Evolutionary conservation across 2,888 invertebrate species (phyloP).

Genomic region (Copidosoma aretas): DNA sequence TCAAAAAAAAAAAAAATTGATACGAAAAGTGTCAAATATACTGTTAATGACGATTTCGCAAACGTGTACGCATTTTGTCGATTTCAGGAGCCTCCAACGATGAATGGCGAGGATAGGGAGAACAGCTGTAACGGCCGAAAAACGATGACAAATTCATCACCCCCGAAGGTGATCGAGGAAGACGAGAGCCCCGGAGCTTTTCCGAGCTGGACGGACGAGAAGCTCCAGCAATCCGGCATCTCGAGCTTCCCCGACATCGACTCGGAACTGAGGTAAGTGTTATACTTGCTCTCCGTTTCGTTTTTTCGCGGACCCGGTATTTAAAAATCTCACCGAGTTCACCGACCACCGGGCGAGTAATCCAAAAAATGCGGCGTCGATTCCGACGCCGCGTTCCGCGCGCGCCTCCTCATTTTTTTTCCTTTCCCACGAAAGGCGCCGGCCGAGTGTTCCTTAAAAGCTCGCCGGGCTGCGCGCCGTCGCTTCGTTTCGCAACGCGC

Average conservation of each 20-base stretch:
- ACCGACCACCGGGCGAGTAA: neutral
- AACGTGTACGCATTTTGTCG: neutral
- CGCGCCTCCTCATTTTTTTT: constrained; percentile 1
- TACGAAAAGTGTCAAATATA: no score
- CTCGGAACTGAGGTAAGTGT: constrained; percentile 46
- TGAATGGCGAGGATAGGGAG: constrained; percentile 24
- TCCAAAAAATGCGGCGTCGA: neutral
- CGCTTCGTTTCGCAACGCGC: constrained; percentile 15
- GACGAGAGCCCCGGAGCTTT: constrained; percentile 43
- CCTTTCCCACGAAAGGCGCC: neutral
- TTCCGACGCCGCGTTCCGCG: neutral
- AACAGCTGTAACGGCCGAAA: constrained; percentile 24
- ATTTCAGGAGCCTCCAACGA: constrained; percentile 18
- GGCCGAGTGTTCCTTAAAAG: constrained; percentile 22
- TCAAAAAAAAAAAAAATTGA: no score
- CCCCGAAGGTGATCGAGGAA: constrained; percentile 33
- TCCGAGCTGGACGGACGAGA: constrained; percentile 52
- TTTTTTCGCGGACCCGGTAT: no score
- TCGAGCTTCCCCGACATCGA: constrained; percentile 47
- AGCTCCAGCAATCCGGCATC: constrained; percentile 51
- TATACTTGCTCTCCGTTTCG: neutral
- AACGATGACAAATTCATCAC: constrained; percentile 17
- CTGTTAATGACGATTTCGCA: no score
- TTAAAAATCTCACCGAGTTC: neutral
- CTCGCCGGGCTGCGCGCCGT: no score